Percentiles rank a stretch among this genome's conserved stretches.
phyloP scores from a whole-genome alignment of 2,113 vertebrate species.

The Coryphaenoides rupestris region DNA sequence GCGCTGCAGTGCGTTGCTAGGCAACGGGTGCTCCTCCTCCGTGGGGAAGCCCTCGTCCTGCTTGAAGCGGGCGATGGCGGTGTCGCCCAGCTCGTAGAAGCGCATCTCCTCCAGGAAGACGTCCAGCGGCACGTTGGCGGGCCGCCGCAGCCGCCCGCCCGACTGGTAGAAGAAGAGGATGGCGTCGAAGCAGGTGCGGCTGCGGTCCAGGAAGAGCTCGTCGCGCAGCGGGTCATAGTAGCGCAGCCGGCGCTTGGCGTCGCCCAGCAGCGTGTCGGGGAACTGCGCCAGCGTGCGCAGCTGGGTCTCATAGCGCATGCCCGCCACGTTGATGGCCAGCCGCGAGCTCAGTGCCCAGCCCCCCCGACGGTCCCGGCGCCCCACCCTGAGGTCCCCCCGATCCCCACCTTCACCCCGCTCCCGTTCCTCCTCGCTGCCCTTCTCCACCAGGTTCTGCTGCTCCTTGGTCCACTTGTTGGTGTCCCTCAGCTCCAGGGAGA shows the following conservation, averaged over 20 bases:
- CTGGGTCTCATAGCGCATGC: constrained; percentile 82
- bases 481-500: constrained; percentile 24
- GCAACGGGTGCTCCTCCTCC: constrained; percentile 76
- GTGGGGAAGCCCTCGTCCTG: constrained; percentile 85
- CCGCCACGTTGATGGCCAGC: constrained; percentile 80
- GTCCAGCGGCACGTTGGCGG: constrained; percentile 84
- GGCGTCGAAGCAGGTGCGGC: constrained; percentile 81
- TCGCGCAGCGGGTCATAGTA: constrained; percentile 80
- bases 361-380: constrained; percentile 20
- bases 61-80: constrained; percentile 79
- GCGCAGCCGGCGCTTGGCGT: constrained; percentile 68
- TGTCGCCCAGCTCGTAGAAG: constrained; percentile 87
- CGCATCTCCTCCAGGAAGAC: constrained; percentile 89
- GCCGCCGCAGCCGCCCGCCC: constrained; percentile 82
- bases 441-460: constrained; percentile 53
- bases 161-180: constrained; percentile 95
- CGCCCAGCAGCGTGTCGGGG: constrained; percentile 80
- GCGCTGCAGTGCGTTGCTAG: constrained; percentile 72
- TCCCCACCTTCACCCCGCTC: constrained; percentile 19
- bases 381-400: constrained; percentile 37
- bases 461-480: constrained; percentile 63
- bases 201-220: constrained; percentile 84
- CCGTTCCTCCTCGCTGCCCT: constrained; percentile 4
- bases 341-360: constrained; percentile 66
- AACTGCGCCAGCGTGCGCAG: constrained; percentile 79